Evolutionary conservation across 2,113 vertebrate genomes (phyloP), one percentile per base, ranked within the genome.

Genomic region (Axis porcinus): DNA sequence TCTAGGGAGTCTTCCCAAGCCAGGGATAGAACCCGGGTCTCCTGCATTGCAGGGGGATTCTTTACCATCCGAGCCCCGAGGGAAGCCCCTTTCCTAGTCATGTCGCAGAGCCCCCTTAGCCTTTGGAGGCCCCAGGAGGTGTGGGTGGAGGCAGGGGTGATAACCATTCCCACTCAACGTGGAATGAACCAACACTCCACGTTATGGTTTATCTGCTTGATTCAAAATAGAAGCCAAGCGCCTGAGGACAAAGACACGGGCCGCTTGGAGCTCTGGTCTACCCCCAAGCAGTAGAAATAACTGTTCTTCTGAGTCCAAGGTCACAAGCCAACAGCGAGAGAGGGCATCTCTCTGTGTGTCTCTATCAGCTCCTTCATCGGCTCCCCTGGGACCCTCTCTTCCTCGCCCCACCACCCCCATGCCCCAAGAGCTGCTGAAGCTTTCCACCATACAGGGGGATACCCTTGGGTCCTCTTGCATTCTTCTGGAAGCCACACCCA

Each of bases 81-180:
- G n/a, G 67, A 70, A 70, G n/a, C 19, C 10, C 67, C 67, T 40
- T 70, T 85, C 13, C 47, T n/a, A 13, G 19, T 14, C 16, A 6
- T 5, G 10, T 28, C 17, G 3, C 6, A 78, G 70, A 21, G 25
- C 11, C 15, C 16, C 14, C 54, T 25, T 36, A 7, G 8, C 6
- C n/a, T 95, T 54, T 2, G 7, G 33, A 58, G 58, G 21, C 25
- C 12, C 7, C 10, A 45, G 43, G 57, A 27, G 36, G 7, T 2
- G 0, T 1, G 27, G 4, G 13, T 2, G 2, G 9, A 74, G 30
- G 2, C 1, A 9, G 3, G 45, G 28, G 21, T 1, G 40, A 25
- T 1, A 7, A 5, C 0, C 5, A 0, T 57, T 84, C 19, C 82
- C 43, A 40, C 5, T 12, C 11, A 1, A 0, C 4, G 55, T 40